Percentiles rank a stretch among this genome's conserved stretches.
Conservation (phyloP, 2,797 vertebrate species). For the Paramormyrops hopkinsi region DNA sequence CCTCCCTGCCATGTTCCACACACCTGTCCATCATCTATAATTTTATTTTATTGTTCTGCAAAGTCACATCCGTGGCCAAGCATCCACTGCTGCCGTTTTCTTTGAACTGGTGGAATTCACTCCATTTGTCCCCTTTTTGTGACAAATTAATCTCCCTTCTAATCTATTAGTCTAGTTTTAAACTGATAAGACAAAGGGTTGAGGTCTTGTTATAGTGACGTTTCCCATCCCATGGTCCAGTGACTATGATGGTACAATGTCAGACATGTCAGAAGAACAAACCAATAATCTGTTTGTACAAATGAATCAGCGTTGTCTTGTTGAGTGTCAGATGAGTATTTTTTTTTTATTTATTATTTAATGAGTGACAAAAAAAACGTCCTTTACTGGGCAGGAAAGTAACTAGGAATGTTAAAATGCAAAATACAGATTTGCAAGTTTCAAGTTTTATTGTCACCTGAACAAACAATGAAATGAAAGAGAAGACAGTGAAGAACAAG, state of each 20-base stretch:
- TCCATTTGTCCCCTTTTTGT: background rate
- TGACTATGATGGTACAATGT: background rate
- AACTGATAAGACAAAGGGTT: background rate
- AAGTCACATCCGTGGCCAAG: background rate
- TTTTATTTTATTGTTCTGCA: slow-evolving; percentile 14
- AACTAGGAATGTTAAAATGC: background rate
- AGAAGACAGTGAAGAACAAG: background rate
- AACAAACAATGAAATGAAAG: background rate
- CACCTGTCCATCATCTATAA: slow-evolving; percentile 35
- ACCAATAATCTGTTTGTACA: background rate
- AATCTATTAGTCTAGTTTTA: background rate
- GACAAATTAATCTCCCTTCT: background rate
- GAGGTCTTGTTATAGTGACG: background rate
- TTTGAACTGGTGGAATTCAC: background rate
- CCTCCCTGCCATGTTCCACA: slow-evolving; percentile 26
- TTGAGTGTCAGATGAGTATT: background rate
- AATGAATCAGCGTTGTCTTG: background rate
- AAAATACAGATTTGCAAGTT: background rate
- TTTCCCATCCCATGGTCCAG: background rate
- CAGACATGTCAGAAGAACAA: background rate
- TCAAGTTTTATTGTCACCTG: background rate
- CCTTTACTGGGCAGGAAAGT: background rate
- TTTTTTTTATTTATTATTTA: background rate
- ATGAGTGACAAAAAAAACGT: background rate
- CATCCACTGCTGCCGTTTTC: background rate